phyloP scores from a whole-genome alignment of 1,140 invertebrate genomes.

The Wasmannia auropunctata region DNA sequence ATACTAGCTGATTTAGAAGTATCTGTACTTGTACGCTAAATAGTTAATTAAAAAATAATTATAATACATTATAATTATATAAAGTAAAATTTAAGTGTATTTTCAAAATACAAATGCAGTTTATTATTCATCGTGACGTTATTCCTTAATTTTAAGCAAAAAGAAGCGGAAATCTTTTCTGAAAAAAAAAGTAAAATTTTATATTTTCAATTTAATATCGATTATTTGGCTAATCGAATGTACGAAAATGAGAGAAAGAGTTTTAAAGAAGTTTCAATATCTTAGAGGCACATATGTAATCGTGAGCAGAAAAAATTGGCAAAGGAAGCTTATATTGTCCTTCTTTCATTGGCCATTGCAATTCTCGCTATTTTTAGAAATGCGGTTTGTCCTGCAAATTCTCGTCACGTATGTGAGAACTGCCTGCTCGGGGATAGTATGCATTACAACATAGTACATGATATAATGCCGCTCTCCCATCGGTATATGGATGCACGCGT shows the following conservation, averaged over 20 bases:
- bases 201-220: not conserved
- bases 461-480: conserved; percentile 38
- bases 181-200: not conserved
- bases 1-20: not conserved
- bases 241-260: not conserved
- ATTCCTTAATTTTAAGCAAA: not conserved
- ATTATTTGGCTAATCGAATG: not conserved
- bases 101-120: not conserved
- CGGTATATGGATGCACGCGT: conserved; percentile 6
- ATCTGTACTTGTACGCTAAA: not conserved
- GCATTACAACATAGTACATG: conserved; percentile 44
- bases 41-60: not conserved
- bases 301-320: not conserved
- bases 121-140: not conserved
- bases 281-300: not conserved
- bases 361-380: conserved; percentile 38
- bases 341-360: not conserved
- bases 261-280: not conserved
- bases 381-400: conserved; percentile 10
- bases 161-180: too few species aligned
- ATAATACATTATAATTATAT: not conserved
- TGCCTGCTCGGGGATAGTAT: conserved; percentile 12
- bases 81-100: not conserved
- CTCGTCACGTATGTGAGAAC: conserved; percentile 37
- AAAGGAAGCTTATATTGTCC: not conserved